Base-by-base conservation (phyloP, 2,888 invertebrate genomes). In the Sarcophaga variegata region DNA sequence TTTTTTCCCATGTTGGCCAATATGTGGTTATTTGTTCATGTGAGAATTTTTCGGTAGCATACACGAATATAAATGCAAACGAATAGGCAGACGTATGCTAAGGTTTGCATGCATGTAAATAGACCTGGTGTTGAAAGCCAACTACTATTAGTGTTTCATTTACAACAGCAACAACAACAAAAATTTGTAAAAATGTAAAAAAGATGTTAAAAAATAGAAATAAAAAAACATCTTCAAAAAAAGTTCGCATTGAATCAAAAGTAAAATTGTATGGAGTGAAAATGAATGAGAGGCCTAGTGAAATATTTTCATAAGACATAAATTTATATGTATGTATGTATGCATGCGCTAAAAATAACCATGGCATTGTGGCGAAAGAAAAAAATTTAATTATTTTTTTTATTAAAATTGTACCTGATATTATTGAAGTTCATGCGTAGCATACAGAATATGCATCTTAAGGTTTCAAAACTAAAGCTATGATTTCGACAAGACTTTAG, bases 1-100 rank as follows among this genome's bases (percentile, higher is more conserved):
- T 25, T 47, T 74, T 64, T 59, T 66, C 27, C 54, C 62, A 66
- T 74, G 54, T 81, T 74, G 74, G 67, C 74, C 81, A 81, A 67
- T 75, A 67, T 81, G 74, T 74, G 74, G 67, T 69, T 70, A 49
- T 79, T 67, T 81, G 67, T 69, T 25, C 74, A 74, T 74, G 67
- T 62, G 80, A 74, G 60, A 62, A 67, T 62, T 63, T 37, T 79
- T 70, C 59, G 59, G 37, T 67, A 54, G 22, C 77, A 37, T 67
- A 66, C 20, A n/a, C 6, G n/a, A 25, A 10, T 54, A 14, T 54
- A 54, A 54, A 54, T 54, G 54, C 54, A 54, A 14, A 54, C 17
- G 54, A 1, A 54, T 17, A 17, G 17, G 17, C 17, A 54, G 54
- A 17, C 12, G 4, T 11, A 54, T 14, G 17, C 17, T 12, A 54